Conservation (phyloP, 2,888 invertebrate species). For the Drosophila borborema region DNA sequence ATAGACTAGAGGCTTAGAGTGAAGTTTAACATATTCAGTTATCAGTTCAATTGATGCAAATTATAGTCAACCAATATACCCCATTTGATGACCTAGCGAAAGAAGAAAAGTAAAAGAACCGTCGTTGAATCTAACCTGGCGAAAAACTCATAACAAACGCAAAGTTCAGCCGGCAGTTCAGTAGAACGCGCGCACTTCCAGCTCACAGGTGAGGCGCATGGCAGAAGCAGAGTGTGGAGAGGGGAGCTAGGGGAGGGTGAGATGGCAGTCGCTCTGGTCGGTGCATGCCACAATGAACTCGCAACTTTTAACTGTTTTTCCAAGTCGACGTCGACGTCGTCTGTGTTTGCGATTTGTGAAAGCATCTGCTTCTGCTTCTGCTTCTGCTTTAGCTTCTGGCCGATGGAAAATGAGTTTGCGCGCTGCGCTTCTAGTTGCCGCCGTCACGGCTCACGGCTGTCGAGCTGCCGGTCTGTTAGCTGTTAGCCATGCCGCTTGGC, state of each 20-base stretch:
- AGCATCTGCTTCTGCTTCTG: constrained; percentile 59
- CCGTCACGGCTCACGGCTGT: constrained; percentile 46
- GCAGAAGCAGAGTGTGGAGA: background rate
- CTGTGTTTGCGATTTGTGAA: constrained; percentile 75
- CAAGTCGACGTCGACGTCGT: constrained; percentile 39
- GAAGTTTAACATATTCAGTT: background rate
- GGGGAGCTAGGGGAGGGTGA: constrained; percentile 9
- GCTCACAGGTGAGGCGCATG: background rate
- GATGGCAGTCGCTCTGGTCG: constrained; percentile 41
- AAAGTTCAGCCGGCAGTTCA: constrained; percentile 63
- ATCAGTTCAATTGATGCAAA: background rate
- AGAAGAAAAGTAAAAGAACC: background rate
- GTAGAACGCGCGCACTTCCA: constrained; percentile 43
- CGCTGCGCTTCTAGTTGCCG: constrained; percentile 50
- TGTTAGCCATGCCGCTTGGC: constrained; percentile 53
- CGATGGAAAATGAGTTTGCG: constrained; percentile 64
- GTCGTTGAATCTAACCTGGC: constrained; percentile 19
- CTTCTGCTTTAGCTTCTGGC: constrained; percentile 25
- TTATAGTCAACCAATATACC: background rate
- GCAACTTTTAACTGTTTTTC: constrained; percentile 77
- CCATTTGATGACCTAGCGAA: background rate
- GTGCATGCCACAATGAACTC: constrained; percentile 80
- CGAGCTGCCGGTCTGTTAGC: constrained; percentile 3
- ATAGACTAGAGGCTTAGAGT: too few species aligned
- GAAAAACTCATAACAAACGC: constrained; percentile 74